Evolutionary conservation across 23 tunicate genomes (phyloP).

Genomic region (Trididemnum nubilum): DNA sequence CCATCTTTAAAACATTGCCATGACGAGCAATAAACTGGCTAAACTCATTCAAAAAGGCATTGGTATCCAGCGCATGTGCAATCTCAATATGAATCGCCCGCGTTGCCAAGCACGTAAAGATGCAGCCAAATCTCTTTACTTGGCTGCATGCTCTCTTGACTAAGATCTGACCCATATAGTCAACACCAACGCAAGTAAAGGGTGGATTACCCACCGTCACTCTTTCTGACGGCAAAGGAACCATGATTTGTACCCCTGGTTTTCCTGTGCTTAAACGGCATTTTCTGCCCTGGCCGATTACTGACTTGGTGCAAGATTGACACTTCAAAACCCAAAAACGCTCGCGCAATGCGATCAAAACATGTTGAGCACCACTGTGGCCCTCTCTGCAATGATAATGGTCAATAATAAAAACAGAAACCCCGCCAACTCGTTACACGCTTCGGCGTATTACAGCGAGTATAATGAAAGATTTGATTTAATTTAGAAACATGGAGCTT

Average conservation of each 20-base stretch:
- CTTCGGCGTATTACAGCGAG: too few relatives aligned
- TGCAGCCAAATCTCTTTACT: constrained; percentile 43
- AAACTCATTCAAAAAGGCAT: constrained; percentile 29
- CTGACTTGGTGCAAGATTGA: not conserved
- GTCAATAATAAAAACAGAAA: not conserved
- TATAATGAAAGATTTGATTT: too few relatives aligned
- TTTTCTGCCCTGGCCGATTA: not conserved
- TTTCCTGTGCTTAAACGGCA: constrained; percentile 24
- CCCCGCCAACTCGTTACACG: too few relatives aligned
- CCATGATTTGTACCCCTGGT: constrained; percentile 32
- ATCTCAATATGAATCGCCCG: constrained; percentile 45
- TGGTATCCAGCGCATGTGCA: constrained; percentile 19
- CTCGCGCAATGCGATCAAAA: not conserved
- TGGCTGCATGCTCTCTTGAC: constrained; percentile 37
- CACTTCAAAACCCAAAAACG: not conserved
- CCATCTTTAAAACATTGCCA: not conserved
- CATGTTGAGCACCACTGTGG: constrained; percentile 30
- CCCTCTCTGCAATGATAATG: constrained; percentile 24
- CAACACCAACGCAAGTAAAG: constrained; percentile 21
- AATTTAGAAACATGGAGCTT: not conserved
- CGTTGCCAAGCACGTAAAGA: constrained; percentile 48
- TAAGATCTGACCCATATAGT: constrained; percentile 39
- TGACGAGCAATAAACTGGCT: constrained; percentile 21
- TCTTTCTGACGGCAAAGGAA: constrained; percentile 26
- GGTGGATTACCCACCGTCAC: constrained; percentile 19